Percentiles rank a stretch among this genome's conserved stretches.
These are phyloP conservation scores for Scomberomorus guttatus DNA, from an alignment of 2,797 vertebrate genomes.

Conservation along the genomic window DNA sequence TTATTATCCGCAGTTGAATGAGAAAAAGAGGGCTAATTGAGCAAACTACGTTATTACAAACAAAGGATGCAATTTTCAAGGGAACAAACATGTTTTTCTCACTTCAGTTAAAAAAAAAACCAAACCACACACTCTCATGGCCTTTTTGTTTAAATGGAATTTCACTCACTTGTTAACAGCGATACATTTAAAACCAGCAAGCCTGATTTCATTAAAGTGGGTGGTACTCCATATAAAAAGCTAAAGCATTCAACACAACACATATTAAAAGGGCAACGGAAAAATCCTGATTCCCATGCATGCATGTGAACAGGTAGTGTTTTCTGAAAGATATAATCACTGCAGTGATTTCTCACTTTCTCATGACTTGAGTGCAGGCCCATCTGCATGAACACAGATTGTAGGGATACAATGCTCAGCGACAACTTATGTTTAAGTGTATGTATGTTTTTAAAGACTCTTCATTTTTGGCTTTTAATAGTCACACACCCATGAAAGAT, in stretches of 20 bases:
- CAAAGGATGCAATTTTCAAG: constrained; percentile 44
- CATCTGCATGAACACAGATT: neutral
- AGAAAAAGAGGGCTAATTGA: constrained; percentile 16
- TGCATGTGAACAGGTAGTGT: constrained; percentile 65
- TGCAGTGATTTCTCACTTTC: constrained; percentile 15
- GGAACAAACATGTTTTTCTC: constrained; percentile 70
- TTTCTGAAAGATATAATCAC: constrained; percentile 35
- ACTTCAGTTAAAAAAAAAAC: constrained; percentile 35
- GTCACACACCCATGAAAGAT: neutral
- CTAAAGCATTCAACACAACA: constrained; percentile 69
- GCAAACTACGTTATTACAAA: constrained; percentile 29
- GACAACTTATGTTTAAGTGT: neutral
- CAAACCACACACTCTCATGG: constrained; percentile 46
- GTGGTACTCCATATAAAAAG: constrained; percentile 83
- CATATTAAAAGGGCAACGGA: constrained; percentile 71
- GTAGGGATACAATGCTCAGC: neutral
- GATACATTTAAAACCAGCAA: constrained; percentile 64
- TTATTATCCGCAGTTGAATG: neutral
- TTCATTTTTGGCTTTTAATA: neutral
- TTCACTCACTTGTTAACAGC: constrained; percentile 76
- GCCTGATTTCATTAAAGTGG: constrained; percentile 83
- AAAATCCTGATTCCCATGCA: constrained; percentile 73
- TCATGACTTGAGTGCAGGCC: neutral
- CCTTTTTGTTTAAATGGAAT: constrained; percentile 71
- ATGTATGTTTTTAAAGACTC: neutral